Evolutionary conservation across 2,888 invertebrate genomes (phyloP).

Genomic region (Amorpha juglandis): DNA sequence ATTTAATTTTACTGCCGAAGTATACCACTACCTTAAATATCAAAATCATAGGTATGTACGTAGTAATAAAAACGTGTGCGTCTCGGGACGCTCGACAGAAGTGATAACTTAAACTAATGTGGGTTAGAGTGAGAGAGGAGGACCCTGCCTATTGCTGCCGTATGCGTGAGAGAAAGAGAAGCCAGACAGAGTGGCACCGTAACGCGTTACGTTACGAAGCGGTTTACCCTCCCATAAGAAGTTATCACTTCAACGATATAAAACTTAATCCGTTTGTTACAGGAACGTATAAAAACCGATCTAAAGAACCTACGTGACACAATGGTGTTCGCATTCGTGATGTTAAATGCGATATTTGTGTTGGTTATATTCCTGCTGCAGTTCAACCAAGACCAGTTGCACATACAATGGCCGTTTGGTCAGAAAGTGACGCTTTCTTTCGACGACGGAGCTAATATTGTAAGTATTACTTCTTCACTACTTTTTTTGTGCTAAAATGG

Average conservation of each 20-base stretch:
- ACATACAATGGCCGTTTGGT: constrained; percentile 97
- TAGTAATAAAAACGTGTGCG: too few species aligned
- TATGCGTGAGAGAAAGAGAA: too few species aligned
- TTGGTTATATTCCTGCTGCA: constrained; percentile 98
- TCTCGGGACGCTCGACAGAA: too few species aligned
- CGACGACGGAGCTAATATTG: constrained; percentile 88
- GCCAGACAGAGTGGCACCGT: too few species aligned
- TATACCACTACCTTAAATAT: too few species aligned
- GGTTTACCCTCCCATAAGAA: too few species aligned
- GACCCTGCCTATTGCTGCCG: too few species aligned
- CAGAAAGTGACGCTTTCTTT: constrained; percentile 92
- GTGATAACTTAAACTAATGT: too few species aligned
- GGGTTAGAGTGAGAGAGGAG: too few species aligned
- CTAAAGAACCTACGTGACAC: constrained; percentile 96
- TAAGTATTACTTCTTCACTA: constrained; percentile 44
- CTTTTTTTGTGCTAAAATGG: neutral
- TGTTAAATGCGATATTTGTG: constrained; percentile 99
- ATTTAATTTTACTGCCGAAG: too few species aligned
- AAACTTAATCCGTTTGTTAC: neutral
- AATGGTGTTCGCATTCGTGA: constrained; percentile 97
- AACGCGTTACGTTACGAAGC: too few species aligned
- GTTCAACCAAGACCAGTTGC: constrained; percentile 96
- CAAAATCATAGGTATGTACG: too few species aligned
- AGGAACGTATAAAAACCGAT: constrained; percentile 94
- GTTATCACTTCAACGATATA: neutral